phyloP scores from a whole-genome alignment of 2,797 vertebrate species.

The Nothura maculosa region DNA sequence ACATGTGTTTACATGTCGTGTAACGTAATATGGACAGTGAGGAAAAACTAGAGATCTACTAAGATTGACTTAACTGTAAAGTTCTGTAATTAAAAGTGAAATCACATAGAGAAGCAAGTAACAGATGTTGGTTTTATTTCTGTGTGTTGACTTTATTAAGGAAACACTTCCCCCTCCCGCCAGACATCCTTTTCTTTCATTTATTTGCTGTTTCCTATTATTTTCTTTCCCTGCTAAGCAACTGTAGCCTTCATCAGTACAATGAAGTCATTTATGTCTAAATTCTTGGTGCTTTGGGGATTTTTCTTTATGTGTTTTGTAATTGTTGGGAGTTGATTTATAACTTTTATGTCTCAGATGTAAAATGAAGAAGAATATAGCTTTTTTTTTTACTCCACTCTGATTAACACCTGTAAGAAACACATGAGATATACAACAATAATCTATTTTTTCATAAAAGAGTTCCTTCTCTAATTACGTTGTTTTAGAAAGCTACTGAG shows the following conservation, averaged over 20 bases:
- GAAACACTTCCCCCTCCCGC: slow-evolving; percentile 54
- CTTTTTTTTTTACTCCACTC: slow-evolving; percentile 36
- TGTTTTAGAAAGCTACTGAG: slow-evolving; percentile 76
- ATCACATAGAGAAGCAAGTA: slow-evolving; percentile 53
- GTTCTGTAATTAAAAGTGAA: slow-evolving; percentile 71
- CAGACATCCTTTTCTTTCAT: slow-evolving; percentile 46
- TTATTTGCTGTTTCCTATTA: slow-evolving; percentile 56
- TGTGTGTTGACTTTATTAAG: slow-evolving; percentile 61
- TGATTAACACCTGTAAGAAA: slow-evolving; percentile 64
- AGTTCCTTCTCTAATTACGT: slow-evolving; percentile 66
- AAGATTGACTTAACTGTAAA: slow-evolving; percentile 37
- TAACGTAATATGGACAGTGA: not conserved
- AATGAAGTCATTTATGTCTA: slow-evolving; percentile 57
- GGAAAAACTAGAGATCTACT: not conserved
- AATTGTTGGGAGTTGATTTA: slow-evolving; percentile 59
- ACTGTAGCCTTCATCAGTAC: slow-evolving; percentile 38
- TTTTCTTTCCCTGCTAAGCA: slow-evolving; percentile 59
- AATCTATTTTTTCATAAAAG: slow-evolving; percentile 41
- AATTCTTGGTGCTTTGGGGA: slow-evolving; percentile 59
- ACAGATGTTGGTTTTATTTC: slow-evolving; percentile 69
- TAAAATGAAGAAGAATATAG: slow-evolving; percentile 53
- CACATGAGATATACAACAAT: slow-evolving; percentile 67
- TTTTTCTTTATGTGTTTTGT: slow-evolving; percentile 61
- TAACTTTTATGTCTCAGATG: slow-evolving; percentile 59
- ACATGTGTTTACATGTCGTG: not conserved